Conservation (phyloP, 2,113 vertebrate genomes). For the Hepsetus odoe region DNA sequence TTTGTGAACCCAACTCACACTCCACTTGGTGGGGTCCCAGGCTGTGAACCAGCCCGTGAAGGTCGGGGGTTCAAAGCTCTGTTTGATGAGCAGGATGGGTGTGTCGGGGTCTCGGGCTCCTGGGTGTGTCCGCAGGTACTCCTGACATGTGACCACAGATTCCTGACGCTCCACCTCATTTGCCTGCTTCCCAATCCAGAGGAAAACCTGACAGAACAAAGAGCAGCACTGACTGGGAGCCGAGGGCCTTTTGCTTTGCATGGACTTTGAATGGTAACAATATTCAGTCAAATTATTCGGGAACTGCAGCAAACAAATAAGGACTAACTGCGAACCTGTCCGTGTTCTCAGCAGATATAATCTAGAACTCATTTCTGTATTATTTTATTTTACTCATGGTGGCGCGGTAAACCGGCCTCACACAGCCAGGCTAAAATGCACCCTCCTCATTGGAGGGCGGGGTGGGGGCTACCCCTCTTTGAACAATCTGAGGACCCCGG, state of each 20-base stretch:
- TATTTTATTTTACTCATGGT: not conserved
- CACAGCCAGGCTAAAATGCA: too few species aligned
- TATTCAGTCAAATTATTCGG: not conserved
- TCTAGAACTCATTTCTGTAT: too few species aligned
- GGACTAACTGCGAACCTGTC: not conserved
- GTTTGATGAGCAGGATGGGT: conserved; percentile 81
- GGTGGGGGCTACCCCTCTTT: too few species aligned
- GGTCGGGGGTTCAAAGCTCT: conserved; percentile 86
- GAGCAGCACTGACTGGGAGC: not conserved
- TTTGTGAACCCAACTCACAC: too few species aligned
- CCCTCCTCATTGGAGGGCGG: too few species aligned
- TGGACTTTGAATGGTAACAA: not conserved
- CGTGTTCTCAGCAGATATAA: too few species aligned
- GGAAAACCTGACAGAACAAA: conserved; percentile 74
- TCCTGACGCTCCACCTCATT: conserved; percentile 78
- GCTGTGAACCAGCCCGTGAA: conserved; percentile 91
- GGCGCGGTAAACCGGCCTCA: too few species aligned
- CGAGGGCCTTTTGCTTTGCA: not conserved
- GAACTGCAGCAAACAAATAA: not conserved
- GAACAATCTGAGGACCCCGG: too few species aligned
- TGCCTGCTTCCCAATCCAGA: conserved; percentile 85
- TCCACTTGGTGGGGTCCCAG: conserved; percentile 86
- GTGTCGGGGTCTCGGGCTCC: conserved; percentile 79
- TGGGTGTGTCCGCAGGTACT: conserved; percentile 86
- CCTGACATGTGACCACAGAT: conserved; percentile 73